Percentiles rank a stretch among this genome's conserved stretches.
These are phyloP conservation scores for Heterodera filipjevi DNA, from an alignment of 2,888 invertebrate species.

Conservation along the genomic window DNA sequence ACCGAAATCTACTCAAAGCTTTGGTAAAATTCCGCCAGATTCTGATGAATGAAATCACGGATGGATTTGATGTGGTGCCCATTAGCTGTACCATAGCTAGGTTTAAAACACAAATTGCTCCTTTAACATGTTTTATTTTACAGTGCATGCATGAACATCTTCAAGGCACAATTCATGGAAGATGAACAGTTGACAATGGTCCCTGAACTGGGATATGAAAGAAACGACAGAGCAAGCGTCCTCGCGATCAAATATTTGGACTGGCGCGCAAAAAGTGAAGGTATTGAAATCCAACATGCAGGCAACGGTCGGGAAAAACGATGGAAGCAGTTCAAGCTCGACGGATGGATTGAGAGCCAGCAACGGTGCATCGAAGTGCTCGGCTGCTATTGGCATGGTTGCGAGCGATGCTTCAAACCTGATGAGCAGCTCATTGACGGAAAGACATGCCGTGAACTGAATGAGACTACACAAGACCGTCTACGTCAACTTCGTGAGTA, in stretches of 20 bases:
- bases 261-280: conserved; percentile 3
- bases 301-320: conserved; percentile 9
- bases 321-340: background rate
- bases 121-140: background rate
- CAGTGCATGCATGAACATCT: conserved; percentile 13
- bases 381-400: background rate
- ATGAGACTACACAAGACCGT: background rate
- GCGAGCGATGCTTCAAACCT: background rate
- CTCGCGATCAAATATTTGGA: conserved; percentile 13
- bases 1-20: background rate
- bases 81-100: conserved; percentile 5
- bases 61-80: background rate
- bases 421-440: background rate
- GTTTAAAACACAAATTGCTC: background rate
- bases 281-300: conserved; percentile 1
- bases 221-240: background rate
- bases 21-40: background rate
- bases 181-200: background rate
- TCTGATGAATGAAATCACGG: conserved; percentile 5
- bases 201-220: background rate
- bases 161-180: background rate
- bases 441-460: background rate
- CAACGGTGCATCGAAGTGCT: background rate
- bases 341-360: background rate
- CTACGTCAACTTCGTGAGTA: background rate